phyloP scores from a whole-genome alignment of 1,140 invertebrate species.

The Bombus ignitus region DNA sequence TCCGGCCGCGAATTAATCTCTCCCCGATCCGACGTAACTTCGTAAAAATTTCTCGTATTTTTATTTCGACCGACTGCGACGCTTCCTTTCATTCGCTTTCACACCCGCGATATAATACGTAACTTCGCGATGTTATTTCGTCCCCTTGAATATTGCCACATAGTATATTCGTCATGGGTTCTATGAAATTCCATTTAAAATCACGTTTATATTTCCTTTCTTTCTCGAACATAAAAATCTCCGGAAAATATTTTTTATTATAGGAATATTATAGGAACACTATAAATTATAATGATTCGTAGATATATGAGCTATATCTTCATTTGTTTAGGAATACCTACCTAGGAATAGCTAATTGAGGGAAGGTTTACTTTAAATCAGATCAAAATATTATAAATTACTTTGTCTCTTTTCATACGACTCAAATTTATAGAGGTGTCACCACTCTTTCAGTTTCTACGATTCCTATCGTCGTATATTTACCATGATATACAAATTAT shows the following conservation, averaged over 20 bases:
- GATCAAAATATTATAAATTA: too few species aligned
- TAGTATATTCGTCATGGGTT: background rate
- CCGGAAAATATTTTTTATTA: background rate
- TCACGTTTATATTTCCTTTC: background rate
- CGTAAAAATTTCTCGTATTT: slow-evolving; percentile 35
- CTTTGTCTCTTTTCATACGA: too few species aligned
- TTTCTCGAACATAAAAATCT: background rate
- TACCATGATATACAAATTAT: too few species aligned
- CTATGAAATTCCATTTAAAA: background rate
- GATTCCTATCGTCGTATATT: too few species aligned
- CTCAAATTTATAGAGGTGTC: too few species aligned
- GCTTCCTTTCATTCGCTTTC: slow-evolving; percentile 46
- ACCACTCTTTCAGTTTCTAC: too few species aligned
- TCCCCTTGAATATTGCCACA: background rate
- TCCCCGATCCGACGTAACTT: slow-evolving; percentile 11
- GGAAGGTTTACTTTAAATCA: too few species aligned
- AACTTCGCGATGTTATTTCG: slow-evolving; percentile 32
- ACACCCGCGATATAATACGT: slow-evolving; percentile 46
- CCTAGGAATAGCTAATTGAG: too few species aligned
- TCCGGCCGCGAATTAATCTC: slow-evolving; percentile 42
- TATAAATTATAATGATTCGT: too few species aligned
- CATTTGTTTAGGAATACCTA: too few species aligned
- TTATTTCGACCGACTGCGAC: slow-evolving; percentile 5
- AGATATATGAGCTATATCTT: too few species aligned
- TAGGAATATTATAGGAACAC: background rate